Base-by-base conservation (phyloP, 2,888 invertebrate genomes). In the Achlya flavicornis region DNA sequence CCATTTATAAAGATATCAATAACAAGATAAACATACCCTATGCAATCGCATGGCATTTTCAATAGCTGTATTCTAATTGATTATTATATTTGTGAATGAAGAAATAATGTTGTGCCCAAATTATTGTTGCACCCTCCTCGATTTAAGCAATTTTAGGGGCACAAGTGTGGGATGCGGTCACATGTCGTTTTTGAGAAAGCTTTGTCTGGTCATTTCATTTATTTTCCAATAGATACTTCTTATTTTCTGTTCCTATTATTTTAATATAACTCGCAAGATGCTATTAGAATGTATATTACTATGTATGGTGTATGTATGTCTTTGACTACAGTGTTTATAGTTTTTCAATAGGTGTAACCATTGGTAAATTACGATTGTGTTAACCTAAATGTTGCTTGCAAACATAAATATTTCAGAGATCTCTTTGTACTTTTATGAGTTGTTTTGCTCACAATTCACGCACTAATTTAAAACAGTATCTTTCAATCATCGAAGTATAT, bases 1-100 rank as follows among this genome's bases (percentile, higher is more conserved):
- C 89, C 81, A 91, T 90, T 89, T 90, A 89, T 89, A 86, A 83
- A 89, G 90, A 92, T 92, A 93, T 93, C 92, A 92, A 91, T 92
- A 92, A 90, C 90, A 72, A 85, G 89, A 91, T 88, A 85, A 82
- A 78, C 78, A 67, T 68, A 67, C 88, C 90, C 90, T 77, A 84
- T 80, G 78, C 81, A 80, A 84, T 81, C 66, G 74, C 72, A 71
- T 81, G 85, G 77, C 86, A 85, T 75, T 76, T 75, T 79, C 88
- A 87, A 87, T 87, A 73, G 80, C 74, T 77, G 78, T 74, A 83
- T 84, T 88, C 84, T 88, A 92, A 92, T 92, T 91, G 91, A 91
- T 89, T 89, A 71, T 89, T 89, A 69, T 88, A 88, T 90, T 91
- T 89, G 86, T 86, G 87, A 86, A 83, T 67, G 77, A 77, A 73